Evolutionary conservation across 1,140 invertebrate species (phyloP).

Genomic region (Drosophila athabasca): DNA sequence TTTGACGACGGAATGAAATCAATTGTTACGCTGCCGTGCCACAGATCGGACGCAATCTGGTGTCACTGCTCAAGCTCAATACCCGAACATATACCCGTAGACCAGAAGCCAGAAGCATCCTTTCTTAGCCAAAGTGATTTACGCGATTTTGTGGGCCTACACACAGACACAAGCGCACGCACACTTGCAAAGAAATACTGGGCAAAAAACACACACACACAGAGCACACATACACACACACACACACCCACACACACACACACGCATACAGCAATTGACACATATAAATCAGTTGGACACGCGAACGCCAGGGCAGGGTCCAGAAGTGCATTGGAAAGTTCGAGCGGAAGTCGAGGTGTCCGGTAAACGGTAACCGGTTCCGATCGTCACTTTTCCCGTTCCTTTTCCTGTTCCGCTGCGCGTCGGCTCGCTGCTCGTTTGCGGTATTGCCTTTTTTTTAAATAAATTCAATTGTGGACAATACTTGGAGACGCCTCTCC

Average conservation of each 20-base stretch:
- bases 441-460: slow-evolving; percentile 42
- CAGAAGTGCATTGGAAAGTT: slow-evolving; percentile 80
- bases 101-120: slow-evolving; percentile 34
- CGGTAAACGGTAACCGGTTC: slow-evolving; percentile 84
- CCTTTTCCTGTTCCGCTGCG: slow-evolving; percentile 62
- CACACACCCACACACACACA: slow-evolving; percentile 49
- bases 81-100: slow-evolving; percentile 3
- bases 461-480: slow-evolving; percentile 71
- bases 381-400: slow-evolving; percentile 84
- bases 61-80: slow-evolving; percentile 64
- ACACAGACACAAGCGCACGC: slow-evolving; percentile 20
- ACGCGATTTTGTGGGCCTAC: slow-evolving; percentile 50
- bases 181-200: background rate
- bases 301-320: slow-evolving; percentile 45
- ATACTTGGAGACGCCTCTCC: slow-evolving; percentile 34
- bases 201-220: slow-evolving; percentile 56
- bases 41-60: slow-evolving; percentile 83
- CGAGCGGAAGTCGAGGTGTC: slow-evolving; percentile 83
- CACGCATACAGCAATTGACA: slow-evolving; percentile 47
- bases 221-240: slow-evolving; percentile 49
- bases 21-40: slow-evolving; percentile 84
- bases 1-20: slow-evolving; percentile 84
- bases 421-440: slow-evolving; percentile 36
- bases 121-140: slow-evolving; percentile 54
- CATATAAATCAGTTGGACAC: slow-evolving; percentile 74